phyloP scores from a whole-genome alignment of 2,888 invertebrate genomes.

The Sepiola atlantica region DNA sequence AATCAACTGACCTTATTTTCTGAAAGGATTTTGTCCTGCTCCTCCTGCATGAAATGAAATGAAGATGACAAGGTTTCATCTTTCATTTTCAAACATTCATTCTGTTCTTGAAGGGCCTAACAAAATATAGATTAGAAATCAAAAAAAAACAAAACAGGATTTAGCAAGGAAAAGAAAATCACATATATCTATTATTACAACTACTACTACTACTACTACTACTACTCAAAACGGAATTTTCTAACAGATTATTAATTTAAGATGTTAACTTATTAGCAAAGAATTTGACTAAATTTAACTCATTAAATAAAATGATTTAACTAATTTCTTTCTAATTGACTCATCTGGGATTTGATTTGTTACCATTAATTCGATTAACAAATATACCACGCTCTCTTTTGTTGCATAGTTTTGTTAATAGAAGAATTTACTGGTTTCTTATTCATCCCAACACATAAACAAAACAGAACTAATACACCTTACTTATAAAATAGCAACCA shows the following conservation, averaged over 20 bases:
- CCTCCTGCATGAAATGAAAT: constrained; percentile 70
- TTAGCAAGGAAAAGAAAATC: background rate
- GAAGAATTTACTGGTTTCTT: no score
- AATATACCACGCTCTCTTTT: no score
- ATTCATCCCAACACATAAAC: no score
- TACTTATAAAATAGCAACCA: no score
- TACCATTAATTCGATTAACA: no score
- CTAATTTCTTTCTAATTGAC: background rate
- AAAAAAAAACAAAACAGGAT: no score
- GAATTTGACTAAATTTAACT: background rate
- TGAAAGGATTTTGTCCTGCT: constrained; percentile 59
- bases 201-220: background rate
- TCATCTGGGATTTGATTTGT: background rate
- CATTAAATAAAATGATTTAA: background rate
- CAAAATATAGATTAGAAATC: background rate
- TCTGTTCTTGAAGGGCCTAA: constrained; percentile 70
- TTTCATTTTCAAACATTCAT: constrained; percentile 74
- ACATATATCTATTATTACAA: no score
- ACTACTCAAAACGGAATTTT: background rate
- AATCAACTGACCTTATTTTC: constrained; percentile 63
- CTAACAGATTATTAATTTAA: background rate
- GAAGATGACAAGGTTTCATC: constrained; percentile 71
- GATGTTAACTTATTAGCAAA: background rate
- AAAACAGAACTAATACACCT: no score
- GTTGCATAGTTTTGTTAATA: no score